phyloP scores from a whole-genome alignment of 2,113 vertebrate species.

The Sinocyclocheilus rhinocerous region DNA sequence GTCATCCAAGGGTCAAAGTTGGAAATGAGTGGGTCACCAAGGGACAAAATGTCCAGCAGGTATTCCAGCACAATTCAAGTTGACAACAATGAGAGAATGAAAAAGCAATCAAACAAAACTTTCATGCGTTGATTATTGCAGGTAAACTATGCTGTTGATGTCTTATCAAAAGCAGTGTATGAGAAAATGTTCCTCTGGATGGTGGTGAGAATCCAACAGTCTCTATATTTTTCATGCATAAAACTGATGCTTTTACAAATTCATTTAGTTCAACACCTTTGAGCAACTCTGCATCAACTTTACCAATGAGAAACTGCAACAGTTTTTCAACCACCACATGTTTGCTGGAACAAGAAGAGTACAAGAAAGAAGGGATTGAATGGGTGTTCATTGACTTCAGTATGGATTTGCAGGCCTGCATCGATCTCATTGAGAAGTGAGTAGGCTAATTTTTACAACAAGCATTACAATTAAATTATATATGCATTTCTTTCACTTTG shows the following conservation, averaged over 20 bases:
- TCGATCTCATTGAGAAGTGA: slow-evolving; percentile 78
- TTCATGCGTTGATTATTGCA: not conserved
- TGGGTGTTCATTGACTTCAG: slow-evolving; percentile 76
- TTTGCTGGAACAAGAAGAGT: slow-evolving; percentile 80
- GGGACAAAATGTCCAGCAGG: slow-evolving; percentile 84
- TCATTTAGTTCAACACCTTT: slow-evolving; percentile 61
- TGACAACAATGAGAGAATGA: not conserved
- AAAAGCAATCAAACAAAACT: not conserved
- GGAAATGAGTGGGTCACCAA: slow-evolving; percentile 85
- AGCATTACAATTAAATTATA: not conserved
- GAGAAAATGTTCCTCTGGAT: slow-evolving; percentile 72
- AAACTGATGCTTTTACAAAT: not conserved
- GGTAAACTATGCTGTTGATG: slow-evolving; percentile 59
- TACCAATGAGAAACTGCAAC: slow-evolving; percentile 78
- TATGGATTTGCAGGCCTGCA: slow-evolving; percentile 77
- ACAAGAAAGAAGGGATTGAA: slow-evolving; percentile 82
- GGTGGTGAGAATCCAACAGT: slow-evolving; percentile 68
- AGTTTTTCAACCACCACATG: slow-evolving; percentile 80
- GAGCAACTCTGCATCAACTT: slow-evolving; percentile 71
- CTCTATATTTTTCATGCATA: not conserved
- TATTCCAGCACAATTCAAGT: slow-evolving; percentile 53
- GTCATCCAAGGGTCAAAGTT: slow-evolving; percentile 82
- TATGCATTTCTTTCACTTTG: not conserved
- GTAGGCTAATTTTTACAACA: not conserved
- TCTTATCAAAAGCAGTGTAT: slow-evolving; percentile 67